Evolutionary conservation across 1,140 invertebrate species (phyloP).

Genomic region (Trichoplusia ni): DNA sequence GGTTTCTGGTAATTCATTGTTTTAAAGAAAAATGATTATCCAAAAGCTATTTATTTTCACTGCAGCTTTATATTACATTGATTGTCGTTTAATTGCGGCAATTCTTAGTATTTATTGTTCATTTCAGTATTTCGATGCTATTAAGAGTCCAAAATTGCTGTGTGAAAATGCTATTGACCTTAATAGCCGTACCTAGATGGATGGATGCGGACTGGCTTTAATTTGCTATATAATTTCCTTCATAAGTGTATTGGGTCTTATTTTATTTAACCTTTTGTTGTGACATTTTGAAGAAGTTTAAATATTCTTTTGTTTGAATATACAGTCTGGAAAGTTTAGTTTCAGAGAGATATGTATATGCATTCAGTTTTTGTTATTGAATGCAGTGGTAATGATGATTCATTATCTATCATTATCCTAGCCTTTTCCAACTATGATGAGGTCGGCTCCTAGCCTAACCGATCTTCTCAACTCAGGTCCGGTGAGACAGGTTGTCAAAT

Average conservation of each 20-base stretch:
- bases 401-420: too few relatives aligned
- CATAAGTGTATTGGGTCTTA: background rate
- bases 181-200: constrained; percentile 1
- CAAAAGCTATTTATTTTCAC: background rate
- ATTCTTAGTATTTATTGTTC: constrained; percentile 21
- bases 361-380: too few relatives aligned
- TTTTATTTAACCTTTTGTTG: too few relatives aligned
- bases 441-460: too few relatives aligned
- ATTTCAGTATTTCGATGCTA: constrained; percentile 4
- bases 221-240: background rate
- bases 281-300: too few relatives aligned
- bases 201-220: background rate
- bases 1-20: background rate
- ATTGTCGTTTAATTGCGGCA: constrained; percentile 16
- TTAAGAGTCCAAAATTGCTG: constrained; percentile 11
- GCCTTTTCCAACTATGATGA: too few relatives aligned
- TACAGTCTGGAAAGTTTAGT: too few relatives aligned
- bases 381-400: too few relatives aligned
- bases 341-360: too few relatives aligned
- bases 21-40: constrained; percentile 5
- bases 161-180: constrained; percentile 9
- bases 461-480: too few relatives aligned
- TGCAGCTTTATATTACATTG: constrained; percentile 10
- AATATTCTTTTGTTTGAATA: too few relatives aligned
- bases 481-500: too few relatives aligned